Percentiles rank a stretch among this genome's conserved stretches.
Conservation (phyloP, 1,140 invertebrate genomes). For the Diorhabda elongata region DNA sequence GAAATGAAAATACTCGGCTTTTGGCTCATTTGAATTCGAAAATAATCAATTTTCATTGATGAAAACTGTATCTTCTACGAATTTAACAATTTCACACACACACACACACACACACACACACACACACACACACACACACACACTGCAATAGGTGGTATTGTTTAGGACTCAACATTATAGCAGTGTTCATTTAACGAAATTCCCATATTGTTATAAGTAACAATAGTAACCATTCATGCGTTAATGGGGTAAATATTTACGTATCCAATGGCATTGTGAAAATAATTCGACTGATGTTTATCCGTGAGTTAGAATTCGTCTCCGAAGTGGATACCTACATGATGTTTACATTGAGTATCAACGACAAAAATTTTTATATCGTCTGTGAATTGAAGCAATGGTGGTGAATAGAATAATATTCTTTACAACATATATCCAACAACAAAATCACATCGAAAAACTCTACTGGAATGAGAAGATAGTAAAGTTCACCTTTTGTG, state of each 20-base stretch:
- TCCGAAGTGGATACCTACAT: background rate
- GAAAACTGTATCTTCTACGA: too few species aligned
- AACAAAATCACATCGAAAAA: too few species aligned
- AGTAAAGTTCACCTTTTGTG: too few species aligned
- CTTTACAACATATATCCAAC: too few species aligned
- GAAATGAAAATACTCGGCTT: too few species aligned
- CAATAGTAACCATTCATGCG: slow-evolving; percentile 7
- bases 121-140: background rate
- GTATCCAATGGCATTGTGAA: background rate
- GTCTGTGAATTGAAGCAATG: too few species aligned
- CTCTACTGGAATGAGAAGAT: too few species aligned
- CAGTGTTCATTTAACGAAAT: slow-evolving; percentile 1
- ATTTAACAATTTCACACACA: background rate
- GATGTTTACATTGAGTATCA: too few species aligned
- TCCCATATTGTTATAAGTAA: slow-evolving; percentile 1
- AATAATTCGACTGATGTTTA: slow-evolving; percentile 7
- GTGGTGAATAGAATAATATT: too few species aligned
- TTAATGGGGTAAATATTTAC: background rate
- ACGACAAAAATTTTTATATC: too few species aligned
- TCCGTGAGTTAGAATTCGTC: background rate
- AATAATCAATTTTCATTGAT: background rate
- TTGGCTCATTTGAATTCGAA: too few species aligned
- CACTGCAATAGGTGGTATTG: background rate
- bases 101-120: background rate
- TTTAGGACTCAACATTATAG: background rate